phyloP scores from a whole-genome alignment of 2,888 invertebrate genomes.

The Acleris cristana region DNA sequence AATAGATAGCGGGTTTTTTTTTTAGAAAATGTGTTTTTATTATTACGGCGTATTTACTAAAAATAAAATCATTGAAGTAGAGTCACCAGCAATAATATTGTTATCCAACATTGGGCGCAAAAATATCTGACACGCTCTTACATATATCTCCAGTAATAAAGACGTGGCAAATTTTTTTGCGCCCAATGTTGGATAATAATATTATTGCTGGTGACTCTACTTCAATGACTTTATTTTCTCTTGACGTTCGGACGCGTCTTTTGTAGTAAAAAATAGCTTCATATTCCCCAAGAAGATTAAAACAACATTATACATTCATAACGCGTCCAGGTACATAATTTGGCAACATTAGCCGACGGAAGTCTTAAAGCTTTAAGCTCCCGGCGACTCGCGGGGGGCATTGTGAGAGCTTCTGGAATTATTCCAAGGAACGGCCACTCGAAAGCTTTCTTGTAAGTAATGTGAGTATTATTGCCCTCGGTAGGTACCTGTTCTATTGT shows the following conservation, averaged over 20 bases:
- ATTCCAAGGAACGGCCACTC: slow-evolving; percentile 37
- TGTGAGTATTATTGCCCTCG: slow-evolving; percentile 14
- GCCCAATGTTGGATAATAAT: too few species aligned
- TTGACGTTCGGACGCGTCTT: not conserved
- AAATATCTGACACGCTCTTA: too few species aligned
- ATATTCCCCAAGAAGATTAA: slow-evolving; percentile 4
- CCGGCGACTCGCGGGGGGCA: slow-evolving; percentile 26
- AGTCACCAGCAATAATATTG: too few species aligned
- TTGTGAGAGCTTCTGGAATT: slow-evolving; percentile 38
- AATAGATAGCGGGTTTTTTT: too few species aligned
- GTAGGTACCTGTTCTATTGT: not conserved
- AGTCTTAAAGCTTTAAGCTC: slow-evolving; percentile 32
- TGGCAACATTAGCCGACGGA: slow-evolving; percentile 30
- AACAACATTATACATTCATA: slow-evolving; percentile 22
- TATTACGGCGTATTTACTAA: too few species aligned
- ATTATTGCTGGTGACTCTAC: too few species aligned
- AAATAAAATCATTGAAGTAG: too few species aligned
- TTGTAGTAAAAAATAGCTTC: not conserved
- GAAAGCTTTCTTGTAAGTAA: slow-evolving; percentile 10
- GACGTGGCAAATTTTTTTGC: too few species aligned
- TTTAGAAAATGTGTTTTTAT: rapidly evolving
- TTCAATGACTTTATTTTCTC: too few species aligned
- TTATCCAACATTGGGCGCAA: too few species aligned
- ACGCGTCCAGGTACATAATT: slow-evolving; percentile 31
- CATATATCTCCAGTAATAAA: too few species aligned